Percentiles rank a stretch among this genome's conserved stretches.
Conservation (phyloP, 1,140 invertebrate genomes). For the Episyrphus balteatus region DNA sequence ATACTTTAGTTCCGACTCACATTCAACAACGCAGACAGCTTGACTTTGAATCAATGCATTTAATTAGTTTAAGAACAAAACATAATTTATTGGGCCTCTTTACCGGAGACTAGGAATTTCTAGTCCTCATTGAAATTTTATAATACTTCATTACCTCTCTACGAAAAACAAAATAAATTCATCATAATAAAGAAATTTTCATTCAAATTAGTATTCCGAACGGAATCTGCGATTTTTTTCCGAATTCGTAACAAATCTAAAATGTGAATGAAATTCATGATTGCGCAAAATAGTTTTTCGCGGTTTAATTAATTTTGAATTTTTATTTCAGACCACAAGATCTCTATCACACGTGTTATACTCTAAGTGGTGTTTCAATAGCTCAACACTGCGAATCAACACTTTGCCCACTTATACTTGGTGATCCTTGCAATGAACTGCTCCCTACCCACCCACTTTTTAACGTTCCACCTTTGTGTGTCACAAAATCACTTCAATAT, state of each 20-base stretch:
- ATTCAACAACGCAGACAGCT: too few relatives aligned
- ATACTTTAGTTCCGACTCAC: too few relatives aligned
- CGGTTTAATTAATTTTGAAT: constrained; percentile 12
- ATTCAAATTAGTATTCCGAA: not conserved
- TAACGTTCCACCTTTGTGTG: constrained; percentile 48
- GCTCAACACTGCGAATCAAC: constrained; percentile 69
- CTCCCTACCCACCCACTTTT: constrained; percentile 52
- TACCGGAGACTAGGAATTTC: too few relatives aligned
- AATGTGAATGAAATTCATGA: not conserved
- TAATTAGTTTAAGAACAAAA: too few relatives aligned
- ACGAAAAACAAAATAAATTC: too few relatives aligned
- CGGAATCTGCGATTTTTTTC: not conserved
- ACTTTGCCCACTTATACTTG: constrained; percentile 42
- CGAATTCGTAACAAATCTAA: not conserved
- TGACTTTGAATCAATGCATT: too few relatives aligned
- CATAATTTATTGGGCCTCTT: too few relatives aligned
- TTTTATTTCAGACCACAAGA: constrained; percentile 67
- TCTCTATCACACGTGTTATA: constrained; percentile 95
- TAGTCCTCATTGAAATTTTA: too few relatives aligned
- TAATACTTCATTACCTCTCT: too few relatives aligned
- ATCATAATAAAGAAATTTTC: not conserved
- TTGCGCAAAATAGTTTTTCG: not conserved
- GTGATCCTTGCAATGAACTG: constrained; percentile 49
- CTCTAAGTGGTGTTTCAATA: constrained; percentile 85
- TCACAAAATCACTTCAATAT: constrained; percentile 39